Base-by-base conservation (phyloP, 1,140 invertebrate genomes). In the Sweltsa coloradensis region DNA sequence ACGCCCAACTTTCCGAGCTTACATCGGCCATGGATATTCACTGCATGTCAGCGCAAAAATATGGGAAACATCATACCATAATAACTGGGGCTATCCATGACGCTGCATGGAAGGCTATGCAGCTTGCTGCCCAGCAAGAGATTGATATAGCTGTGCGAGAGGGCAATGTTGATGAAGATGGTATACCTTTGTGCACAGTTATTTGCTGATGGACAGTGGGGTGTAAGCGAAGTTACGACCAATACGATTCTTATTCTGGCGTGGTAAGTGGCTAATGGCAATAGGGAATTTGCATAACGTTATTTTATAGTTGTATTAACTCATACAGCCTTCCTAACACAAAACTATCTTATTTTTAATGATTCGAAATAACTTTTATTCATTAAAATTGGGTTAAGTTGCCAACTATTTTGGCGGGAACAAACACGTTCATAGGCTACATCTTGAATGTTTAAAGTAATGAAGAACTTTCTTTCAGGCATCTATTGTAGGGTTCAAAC, bases 401-500 rank as follows among this genome's bases (percentile, higher is more conserved):
- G n/a, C n/a, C n/a, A n/a, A n/a, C n/a, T n/a, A n/a, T n/a, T n/a
- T n/a, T n/a, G n/a, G n/a, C n/a, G n/a, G n/a, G n/a, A n/a, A n/a
- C n/a, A n/a, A n/a, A n/a, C n/a, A n/a, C n/a, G n/a, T n/a, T n/a
- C n/a, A n/a, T n/a, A n/a, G n/a, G n/a, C 11, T 37, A n/a, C n/a
- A n/a, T n/a, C n/a, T n/a, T n/a, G n/a, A n/a, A n/a, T n/a, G n/a
- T n/a, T n/a, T n/a, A n/a, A n/a, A n/a, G n/a, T n/a, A n/a, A n/a
- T n/a, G n/a, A n/a, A n/a, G n/a, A n/a, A n/a, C 23, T 37, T 37
- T 22, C 11, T 37, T 37, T 22, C 4, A 37, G 36, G 59, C 47
- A 14, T 51, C 53, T 1, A 61, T 70, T 22, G 51, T 70, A 46
- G 67, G 66, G 2, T 41, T 40, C 19, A 41, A 56, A 63, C 61